Conservation (phyloP, 2,888 invertebrate species). For the Sinopyrophorus schimmeli region DNA sequence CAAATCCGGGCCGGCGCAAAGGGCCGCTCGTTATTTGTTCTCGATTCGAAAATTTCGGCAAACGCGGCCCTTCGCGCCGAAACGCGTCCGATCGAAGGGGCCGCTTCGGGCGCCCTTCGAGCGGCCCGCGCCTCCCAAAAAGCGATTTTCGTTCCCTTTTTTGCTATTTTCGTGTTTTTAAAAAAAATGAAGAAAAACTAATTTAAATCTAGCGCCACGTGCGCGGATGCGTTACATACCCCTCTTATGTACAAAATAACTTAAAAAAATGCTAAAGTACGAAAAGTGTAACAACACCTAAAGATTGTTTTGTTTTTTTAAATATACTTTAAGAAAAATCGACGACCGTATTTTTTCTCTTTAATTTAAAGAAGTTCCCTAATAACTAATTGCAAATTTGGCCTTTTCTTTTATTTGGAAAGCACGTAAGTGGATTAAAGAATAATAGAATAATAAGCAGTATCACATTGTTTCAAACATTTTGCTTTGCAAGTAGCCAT, state of each 20-base stretch:
- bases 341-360: conserved; percentile 21
- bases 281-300: conserved; percentile 37
- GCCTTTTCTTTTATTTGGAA: conserved; percentile 48
- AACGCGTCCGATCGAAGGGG: no score
- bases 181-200: no score
- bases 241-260: conserved; percentile 42
- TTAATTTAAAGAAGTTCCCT: conserved; percentile 27
- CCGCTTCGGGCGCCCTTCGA: no score
- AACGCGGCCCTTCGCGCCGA: no score
- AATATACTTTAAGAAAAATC: conserved; percentile 27
- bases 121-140: no score
- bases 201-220: conserved; percentile 27
- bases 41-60: no score
- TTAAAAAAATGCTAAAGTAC: conserved; percentile 42
- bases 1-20: no score
- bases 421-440: conserved; percentile 45
- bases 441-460: conserved; percentile 48
- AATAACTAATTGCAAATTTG: conserved; percentile 47
- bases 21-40: no score
- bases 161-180: no score
- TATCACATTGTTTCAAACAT: conserved; percentile 58
- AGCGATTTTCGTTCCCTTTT: no score
- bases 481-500: conserved; percentile 50
- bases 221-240: conserved; percentile 29
- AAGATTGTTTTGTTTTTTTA: conserved; percentile 25